phyloP scores from a whole-genome alignment of 2,113 vertebrate species.

The Echinops telfairi region DNA sequence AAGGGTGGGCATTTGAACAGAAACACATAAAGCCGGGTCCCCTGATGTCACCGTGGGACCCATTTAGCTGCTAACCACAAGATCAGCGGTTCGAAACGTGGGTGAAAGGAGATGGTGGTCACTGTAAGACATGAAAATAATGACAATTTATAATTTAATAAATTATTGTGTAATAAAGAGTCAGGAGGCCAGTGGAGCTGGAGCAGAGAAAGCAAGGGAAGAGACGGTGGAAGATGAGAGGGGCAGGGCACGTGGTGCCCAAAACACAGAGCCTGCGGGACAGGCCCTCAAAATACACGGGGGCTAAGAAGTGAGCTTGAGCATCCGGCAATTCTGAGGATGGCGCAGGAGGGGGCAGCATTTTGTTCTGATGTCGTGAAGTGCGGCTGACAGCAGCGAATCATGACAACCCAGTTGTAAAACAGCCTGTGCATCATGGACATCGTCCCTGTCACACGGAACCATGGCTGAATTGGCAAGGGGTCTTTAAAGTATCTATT shows the following conservation, averaged over 20 bases:
- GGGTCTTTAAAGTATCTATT: not conserved
- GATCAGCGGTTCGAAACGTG: no score
- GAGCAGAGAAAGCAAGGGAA: not conserved
- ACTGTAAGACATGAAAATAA: no score
- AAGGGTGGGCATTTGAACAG: no score
- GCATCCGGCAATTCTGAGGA: not conserved
- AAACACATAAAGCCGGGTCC: no score
- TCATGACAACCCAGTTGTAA: not conserved
- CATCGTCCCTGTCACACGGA: not conserved
- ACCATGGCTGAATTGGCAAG: not conserved
- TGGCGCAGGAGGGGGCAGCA: not conserved
- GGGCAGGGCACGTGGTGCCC: no score
- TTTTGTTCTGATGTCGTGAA: not conserved
- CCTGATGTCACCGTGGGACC: no score
- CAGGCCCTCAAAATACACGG: no score
- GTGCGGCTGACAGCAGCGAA: not conserved
- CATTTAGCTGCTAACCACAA: no score
- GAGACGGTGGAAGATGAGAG: not conserved
- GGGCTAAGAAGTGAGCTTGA: no score
- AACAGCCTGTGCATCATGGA: not conserved
- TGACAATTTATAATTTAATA: no score
- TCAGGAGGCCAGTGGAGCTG: no score
- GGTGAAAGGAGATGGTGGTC: no score
- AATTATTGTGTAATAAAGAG: not conserved
- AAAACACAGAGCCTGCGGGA: not conserved